Percentiles rank a stretch among this genome's conserved stretches.
Evolutionary conservation across 92 coral and sea anemone genomes (phyloP).

Genomic region (Phenganax subtilis): DNA sequence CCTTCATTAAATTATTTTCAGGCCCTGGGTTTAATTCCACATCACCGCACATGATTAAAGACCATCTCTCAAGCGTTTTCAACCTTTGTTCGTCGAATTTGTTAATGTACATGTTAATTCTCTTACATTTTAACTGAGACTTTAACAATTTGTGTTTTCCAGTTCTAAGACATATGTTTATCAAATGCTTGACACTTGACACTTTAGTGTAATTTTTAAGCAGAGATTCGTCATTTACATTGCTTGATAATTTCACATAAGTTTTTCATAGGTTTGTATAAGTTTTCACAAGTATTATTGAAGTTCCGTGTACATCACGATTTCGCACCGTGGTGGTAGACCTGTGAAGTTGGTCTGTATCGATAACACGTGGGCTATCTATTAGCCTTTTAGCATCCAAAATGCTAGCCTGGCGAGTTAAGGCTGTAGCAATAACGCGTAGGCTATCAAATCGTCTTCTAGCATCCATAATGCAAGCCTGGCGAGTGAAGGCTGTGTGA

Average conservation of each 20-base stretch:
- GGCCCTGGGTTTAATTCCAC: neutral
- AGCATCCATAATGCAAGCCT: too few relatives aligned
- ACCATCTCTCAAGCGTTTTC: neutral
- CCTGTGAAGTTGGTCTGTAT: neutral
- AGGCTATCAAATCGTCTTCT: too few relatives aligned
- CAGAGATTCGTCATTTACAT: neutral
- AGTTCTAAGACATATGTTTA: neutral
- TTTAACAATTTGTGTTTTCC: too few relatives aligned
- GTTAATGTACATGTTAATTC: neutral
- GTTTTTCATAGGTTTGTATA: neutral
- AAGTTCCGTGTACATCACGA: neutral
- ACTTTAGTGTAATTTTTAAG: neutral
- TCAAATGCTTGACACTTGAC: neutral
- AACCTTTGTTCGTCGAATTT: neutral
- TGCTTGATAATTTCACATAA: neutral
- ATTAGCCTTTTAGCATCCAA: too few relatives aligned
- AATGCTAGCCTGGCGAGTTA: too few relatives aligned
- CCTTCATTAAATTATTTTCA: neutral
- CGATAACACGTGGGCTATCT: neutral
- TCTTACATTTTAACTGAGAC: neutral
- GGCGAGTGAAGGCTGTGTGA: too few relatives aligned
- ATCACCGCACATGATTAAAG: neutral
- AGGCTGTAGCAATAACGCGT: too few relatives aligned
- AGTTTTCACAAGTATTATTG: neutral
- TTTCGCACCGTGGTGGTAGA: constrained; percentile 5